Evolutionary conservation across 2,113 vertebrate genomes (phyloP).

Genomic region (Psittacula cyanocephala): DNA sequence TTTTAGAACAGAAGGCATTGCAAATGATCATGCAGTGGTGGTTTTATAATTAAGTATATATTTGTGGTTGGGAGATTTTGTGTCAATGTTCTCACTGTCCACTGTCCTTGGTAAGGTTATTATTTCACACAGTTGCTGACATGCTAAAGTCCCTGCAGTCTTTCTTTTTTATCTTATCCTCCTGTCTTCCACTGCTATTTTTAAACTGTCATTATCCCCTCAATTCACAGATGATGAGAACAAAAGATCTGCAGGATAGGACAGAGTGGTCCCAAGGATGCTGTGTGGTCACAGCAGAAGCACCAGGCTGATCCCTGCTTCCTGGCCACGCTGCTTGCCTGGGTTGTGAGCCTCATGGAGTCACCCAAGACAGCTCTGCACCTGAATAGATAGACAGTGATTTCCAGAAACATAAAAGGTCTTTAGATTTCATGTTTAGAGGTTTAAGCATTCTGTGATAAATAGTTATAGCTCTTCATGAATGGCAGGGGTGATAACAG

Average conservation of each 20-base stretch:
- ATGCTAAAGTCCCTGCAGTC: background rate
- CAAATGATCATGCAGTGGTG: background rate
- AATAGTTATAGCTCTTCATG: background rate
- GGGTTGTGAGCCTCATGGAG: background rate
- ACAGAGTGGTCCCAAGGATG: background rate
- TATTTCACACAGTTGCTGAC: background rate
- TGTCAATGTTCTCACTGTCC: background rate
- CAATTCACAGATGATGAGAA: background rate
- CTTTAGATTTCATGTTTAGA: background rate
- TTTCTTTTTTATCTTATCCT: background rate
- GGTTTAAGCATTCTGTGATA: background rate
- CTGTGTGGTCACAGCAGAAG: rapidly evolving
- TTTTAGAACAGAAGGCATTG: background rate
- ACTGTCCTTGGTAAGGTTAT: background rate
- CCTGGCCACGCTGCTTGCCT: background rate
- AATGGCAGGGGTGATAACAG: background rate
- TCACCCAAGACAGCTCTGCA: background rate
- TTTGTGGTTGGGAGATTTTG: background rate
- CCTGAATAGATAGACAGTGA: background rate
- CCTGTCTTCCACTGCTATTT: background rate
- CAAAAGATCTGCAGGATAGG: background rate
- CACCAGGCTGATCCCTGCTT: background rate
- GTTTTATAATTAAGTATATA: background rate
- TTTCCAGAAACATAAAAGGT: background rate
- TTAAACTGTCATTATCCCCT: background rate